Conservation (phyloP, 2,888 invertebrate genomes). For the Resseliella maxima region DNA sequence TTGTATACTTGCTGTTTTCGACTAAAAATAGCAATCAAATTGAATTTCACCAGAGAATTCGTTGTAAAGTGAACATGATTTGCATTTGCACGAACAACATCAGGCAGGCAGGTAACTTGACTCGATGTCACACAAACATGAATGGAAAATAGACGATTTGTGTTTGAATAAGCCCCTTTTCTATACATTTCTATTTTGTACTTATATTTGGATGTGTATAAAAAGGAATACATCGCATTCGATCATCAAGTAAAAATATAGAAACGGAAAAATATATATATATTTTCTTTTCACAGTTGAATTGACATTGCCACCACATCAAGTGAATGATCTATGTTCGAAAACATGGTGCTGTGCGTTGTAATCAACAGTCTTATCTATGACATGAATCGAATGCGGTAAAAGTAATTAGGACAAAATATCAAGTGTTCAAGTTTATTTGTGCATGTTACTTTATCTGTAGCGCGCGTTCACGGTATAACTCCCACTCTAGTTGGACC, state of each 20-base stretch:
- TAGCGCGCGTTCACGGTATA: too few species aligned
- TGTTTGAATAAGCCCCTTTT: not conserved
- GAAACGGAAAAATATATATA: not conserved
- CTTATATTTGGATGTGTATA: too few species aligned
- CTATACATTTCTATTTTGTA: not conserved
- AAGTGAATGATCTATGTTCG: not conserved
- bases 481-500: not conserved
- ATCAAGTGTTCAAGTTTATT: not conserved
- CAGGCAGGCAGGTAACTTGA: not conserved
- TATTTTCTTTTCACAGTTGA: not conserved
- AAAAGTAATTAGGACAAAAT: constrained; percentile 34
- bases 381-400: constrained; percentile 53
- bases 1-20: not conserved
- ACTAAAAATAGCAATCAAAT: constrained; percentile 35
- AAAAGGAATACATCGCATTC: not conserved
- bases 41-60: not conserved
- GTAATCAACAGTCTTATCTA: constrained; percentile 23
- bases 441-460: not conserved
- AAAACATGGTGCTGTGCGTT: not conserved
- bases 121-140: constrained; percentile 11
- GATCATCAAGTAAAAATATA: not conserved
- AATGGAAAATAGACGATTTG: not conserved
- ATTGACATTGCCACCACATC: not conserved
- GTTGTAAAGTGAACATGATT: not conserved
- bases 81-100: not conserved